Evolutionary conservation across 2,797 vertebrate genomes (phyloP).

Genomic region (Paedocypris micromegethes): DNA sequence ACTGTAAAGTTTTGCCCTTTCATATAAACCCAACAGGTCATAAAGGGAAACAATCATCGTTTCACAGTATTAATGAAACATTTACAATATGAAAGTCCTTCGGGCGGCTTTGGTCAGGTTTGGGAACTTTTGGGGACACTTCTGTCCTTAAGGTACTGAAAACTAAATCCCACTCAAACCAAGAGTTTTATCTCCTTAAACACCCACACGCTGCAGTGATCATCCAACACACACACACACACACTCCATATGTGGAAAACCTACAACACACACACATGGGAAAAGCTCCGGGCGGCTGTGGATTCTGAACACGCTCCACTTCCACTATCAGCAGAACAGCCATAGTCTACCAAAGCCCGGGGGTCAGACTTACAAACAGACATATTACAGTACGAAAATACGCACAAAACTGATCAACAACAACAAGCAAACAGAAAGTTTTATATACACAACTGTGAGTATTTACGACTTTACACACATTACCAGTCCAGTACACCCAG

Average conservation of each 20-base stretch:
- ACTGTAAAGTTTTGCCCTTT: neutral
- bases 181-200: neutral
- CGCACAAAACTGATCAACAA: conserved; percentile 2
- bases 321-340: conserved; percentile 15
- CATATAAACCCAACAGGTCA: neutral
- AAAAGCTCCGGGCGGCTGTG: conserved; percentile 18
- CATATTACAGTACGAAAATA: conserved; percentile 1
- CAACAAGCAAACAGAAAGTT: neutral
- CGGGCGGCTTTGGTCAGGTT: conserved; percentile 11
- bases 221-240: neutral
- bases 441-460: neutral
- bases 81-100: neutral
- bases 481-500: too few species aligned
- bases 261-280: conserved; percentile 15
- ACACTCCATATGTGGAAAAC: conserved; percentile 8
- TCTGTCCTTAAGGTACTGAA: neutral
- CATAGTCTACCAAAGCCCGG: conserved; percentile 21
- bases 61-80: conserved; percentile 2
- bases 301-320: conserved; percentile 32
- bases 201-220: conserved; percentile 1
- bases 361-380: conserved; percentile 15
- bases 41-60: conserved; percentile 1
- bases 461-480: neutral
- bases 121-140: neutral
- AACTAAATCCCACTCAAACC: conserved; percentile 6